phyloP scores from a whole-genome alignment of 2,888 invertebrate species.

The Lucinisca nassula region DNA sequence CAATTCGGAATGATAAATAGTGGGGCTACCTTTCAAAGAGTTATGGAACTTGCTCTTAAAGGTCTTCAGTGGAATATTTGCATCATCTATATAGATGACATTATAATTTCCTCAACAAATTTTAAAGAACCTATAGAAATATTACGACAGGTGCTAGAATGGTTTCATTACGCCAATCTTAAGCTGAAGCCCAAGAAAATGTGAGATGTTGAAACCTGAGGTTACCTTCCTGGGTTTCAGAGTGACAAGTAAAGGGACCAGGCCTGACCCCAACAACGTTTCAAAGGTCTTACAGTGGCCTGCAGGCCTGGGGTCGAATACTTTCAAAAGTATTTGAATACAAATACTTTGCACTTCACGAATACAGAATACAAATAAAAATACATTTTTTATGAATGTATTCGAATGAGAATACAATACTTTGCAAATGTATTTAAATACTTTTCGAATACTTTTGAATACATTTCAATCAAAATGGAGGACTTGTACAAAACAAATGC shows the following conservation, averaged over 20 bases:
- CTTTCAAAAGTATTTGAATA: slow-evolving; percentile 41
- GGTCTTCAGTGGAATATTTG: slow-evolving; percentile 60
- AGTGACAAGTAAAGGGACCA: slow-evolving; percentile 4
- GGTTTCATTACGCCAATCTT: slow-evolving; percentile 53
- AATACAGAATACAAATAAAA: too few species aligned
- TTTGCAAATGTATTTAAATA: too few species aligned
- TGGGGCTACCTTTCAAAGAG: slow-evolving; percentile 56
- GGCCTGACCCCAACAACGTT: slow-evolving; percentile 24
- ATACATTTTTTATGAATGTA: too few species aligned
- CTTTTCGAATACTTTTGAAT: too few species aligned
- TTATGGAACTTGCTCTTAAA: too few species aligned
- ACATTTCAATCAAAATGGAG: slow-evolving; percentile 7
- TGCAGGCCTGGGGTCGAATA: slow-evolving; percentile 47
- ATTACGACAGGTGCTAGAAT: slow-evolving; percentile 44
- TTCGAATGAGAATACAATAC: too few species aligned
- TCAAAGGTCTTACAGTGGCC: slow-evolving; percentile 29
- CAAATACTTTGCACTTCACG: slow-evolving; percentile 24
- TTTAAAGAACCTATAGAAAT: slow-evolving; percentile 52
- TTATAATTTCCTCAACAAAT: slow-evolving; percentile 47
- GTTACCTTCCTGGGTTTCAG: slow-evolving; percentile 57
- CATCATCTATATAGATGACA: slow-evolving; percentile 64
- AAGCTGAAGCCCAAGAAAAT: slow-evolving; percentile 69
- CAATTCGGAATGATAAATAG: slow-evolving; percentile 58
- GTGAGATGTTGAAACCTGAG: slow-evolving; percentile 40
- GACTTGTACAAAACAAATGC: slow-evolving; percentile 15